These are phyloP conservation scores for Diachasmimorpha longicaudata DNA, from an alignment of 1,140 invertebrate species.

Conservation along the genomic window DNA sequence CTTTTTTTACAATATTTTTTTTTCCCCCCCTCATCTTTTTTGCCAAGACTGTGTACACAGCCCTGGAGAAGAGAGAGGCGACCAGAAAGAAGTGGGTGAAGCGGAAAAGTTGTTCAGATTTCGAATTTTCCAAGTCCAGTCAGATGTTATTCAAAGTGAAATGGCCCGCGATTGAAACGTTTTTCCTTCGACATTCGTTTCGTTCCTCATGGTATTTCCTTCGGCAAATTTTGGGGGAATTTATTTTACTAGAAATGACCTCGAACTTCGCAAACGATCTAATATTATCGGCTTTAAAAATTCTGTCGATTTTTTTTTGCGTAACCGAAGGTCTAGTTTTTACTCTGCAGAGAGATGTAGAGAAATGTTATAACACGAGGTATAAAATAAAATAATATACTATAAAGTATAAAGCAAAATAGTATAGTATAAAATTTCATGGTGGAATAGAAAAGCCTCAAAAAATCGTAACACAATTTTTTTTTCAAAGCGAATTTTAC, in stretches of 20 bases:
- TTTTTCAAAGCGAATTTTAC: no score
- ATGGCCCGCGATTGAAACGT: constrained; percentile 19
- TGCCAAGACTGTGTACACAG: not conserved
- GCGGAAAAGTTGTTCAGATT: constrained; percentile 32
- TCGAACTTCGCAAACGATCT: no score
- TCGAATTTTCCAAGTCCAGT: constrained; percentile 11
- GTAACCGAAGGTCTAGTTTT: no score
- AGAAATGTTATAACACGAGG: no score
- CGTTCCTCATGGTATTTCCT: not conserved
- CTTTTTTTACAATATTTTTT: constrained; percentile 29
- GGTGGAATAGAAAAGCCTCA: no score
- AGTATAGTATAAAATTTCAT: no score
- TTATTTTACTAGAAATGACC: not conserved
- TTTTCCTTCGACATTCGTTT: not conserved
- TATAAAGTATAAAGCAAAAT: no score
- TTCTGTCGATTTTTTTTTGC: no score
- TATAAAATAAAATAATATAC: no score
- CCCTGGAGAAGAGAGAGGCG: not conserved
- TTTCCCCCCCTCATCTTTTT: not conserved
- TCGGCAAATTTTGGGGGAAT: not conserved
- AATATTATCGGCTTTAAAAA: no score
- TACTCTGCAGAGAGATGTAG: no score
- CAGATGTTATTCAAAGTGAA: constrained; percentile 28
- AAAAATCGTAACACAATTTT: no score
- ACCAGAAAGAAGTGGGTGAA: not conserved